phyloP scores from a whole-genome alignment of 2,797 vertebrate species.

The Paguma larvata region DNA sequence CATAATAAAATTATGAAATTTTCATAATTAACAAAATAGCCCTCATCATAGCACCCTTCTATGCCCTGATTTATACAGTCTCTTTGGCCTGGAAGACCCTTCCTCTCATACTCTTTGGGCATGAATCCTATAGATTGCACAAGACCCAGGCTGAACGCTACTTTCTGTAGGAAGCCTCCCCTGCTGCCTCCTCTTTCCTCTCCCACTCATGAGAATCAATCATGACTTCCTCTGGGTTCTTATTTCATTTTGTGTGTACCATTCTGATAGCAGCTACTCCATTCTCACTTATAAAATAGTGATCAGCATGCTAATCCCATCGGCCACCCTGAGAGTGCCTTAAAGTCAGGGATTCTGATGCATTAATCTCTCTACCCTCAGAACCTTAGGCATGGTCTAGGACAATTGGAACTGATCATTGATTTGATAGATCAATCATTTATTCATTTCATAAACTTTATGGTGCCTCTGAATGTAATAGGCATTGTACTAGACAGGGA shows the following conservation, averaged over 20 bases:
- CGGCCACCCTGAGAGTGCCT: not conserved
- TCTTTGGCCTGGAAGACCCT: not conserved
- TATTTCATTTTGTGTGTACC: not conserved
- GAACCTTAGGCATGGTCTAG: not conserved
- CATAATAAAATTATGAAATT: not conserved
- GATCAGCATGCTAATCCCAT: not conserved
- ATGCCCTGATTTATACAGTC: not conserved
- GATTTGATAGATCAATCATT: not conserved
- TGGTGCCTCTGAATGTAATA: not conserved
- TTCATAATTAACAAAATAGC: not conserved
- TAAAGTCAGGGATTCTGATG: not conserved
- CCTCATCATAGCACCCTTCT: too few relatives aligned
- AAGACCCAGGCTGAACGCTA: not conserved
- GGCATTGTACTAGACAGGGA: not conserved
- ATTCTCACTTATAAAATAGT: not conserved
- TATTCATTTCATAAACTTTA: not conserved
- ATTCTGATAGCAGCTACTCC: not conserved
- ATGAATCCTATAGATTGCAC: not conserved
- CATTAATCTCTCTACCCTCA: not conserved
- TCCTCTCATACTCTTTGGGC: not conserved
- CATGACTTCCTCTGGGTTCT: not conserved
- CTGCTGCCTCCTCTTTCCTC: not conserved
- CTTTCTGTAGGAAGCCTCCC: not conserved
- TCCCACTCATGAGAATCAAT: not conserved
- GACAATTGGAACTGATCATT: not conserved